Evolutionary conservation across 1,140 invertebrate species (phyloP).

Genomic region (Caenorhabditis latens): DNA sequence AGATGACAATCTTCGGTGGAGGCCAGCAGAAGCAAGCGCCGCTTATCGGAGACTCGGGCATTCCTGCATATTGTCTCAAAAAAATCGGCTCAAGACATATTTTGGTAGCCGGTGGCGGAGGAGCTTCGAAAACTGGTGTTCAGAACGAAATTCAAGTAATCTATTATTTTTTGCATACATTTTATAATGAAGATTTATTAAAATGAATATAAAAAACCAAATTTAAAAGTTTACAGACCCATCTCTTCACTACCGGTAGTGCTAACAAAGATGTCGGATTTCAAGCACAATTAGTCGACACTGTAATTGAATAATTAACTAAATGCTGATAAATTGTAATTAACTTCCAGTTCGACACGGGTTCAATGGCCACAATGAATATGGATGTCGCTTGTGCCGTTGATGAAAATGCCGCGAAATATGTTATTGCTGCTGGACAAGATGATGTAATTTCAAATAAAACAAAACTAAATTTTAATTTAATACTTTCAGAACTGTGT

Average conservation of each 20-base stretch:
- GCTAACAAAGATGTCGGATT: constrained; percentile 32
- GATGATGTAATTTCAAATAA: constrained; percentile 55
- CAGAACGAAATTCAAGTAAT: constrained; percentile 88
- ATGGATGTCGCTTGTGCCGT: constrained; percentile 63
- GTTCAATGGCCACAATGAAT: constrained; percentile 62
- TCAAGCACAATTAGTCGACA: not conserved
- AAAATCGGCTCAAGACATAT: constrained; percentile 91
- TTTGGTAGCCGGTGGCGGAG: constrained; percentile 93
- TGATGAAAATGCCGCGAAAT: constrained; percentile 46
- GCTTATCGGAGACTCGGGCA: not conserved
- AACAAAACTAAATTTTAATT: not conserved
- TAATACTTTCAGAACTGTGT: not conserved
- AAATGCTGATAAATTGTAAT: not conserved
- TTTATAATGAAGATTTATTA: not conserved
- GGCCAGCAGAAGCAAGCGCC: not conserved
- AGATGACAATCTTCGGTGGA: constrained; percentile 38
- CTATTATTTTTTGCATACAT: not conserved
- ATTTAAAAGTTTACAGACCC: not conserved
- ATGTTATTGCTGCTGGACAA: constrained; percentile 66
- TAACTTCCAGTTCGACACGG: constrained; percentile 52
- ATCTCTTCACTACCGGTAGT: constrained; percentile 42
- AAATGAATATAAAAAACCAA: too few species aligned
- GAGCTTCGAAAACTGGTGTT: constrained; percentile 92
- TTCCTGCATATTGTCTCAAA: constrained; percentile 86
- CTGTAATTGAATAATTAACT: not conserved